Evolutionary conservation across 2,797 vertebrate genomes (phyloP), one percentile per base, ranked within the genome.

Genomic region (Cheirogaleus major): DNA sequence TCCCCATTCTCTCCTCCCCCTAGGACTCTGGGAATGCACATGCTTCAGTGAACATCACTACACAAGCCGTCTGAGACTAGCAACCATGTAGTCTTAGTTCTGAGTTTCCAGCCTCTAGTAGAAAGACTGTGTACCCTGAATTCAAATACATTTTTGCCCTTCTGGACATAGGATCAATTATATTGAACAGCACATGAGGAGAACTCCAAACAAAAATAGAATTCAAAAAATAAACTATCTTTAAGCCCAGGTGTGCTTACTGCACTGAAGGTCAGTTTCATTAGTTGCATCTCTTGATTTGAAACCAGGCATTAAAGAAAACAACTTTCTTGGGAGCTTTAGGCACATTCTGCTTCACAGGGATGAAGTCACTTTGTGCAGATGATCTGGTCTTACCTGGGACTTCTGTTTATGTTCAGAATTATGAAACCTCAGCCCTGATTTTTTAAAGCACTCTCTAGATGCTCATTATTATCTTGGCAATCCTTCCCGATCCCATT

Each of bases 391-490:
- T 70, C 9, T 3, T 65, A 88, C 35, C 32, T 90, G 87, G 45
- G n/a, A 87, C 67, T 76, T 89, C 65, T 87, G 32, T 90, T 84
- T 45, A 67, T 87, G 57, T 48, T 30, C 22, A 90, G 12, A 86
- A 89, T 43, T 75, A 22, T 50, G 63, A 97, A 95, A 95, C 3
- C 65, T 84, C 61, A 76, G 69, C 43, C 32, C 50, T 63, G 32
- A 83, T 93, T 96, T 96, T 89, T 78, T 88, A 59, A 93, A 97
- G 86, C 14, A 27, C 32, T 83, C 84, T 72, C 90, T 94, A 63
- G 48, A 65, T 80, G 7, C 35, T 22, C 91, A 88, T 96, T 95
- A 88, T 65, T 94, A 83, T 92, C 17, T 59, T 90, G 91, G n/a
- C 55, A 80, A 76, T 43, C 13, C 76, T 93, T 43, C 35, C 69